phyloP scores from a whole-genome alignment of 37 sponge, comb jelly and placozoan species.

The Beroe forskalii region DNA sequence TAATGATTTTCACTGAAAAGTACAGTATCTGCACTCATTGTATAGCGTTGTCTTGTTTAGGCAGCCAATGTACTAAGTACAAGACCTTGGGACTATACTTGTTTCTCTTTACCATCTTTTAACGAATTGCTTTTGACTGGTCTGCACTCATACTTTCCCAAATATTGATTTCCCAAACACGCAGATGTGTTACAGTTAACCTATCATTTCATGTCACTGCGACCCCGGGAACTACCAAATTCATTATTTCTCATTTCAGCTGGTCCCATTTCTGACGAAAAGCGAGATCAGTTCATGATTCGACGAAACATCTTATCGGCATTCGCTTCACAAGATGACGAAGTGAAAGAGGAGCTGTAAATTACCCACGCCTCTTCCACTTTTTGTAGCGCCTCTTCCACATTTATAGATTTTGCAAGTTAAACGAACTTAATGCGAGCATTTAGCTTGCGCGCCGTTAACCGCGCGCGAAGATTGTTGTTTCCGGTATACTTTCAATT shows the following conservation, averaged over 20 bases:
- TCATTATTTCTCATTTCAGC: conserved; percentile 68
- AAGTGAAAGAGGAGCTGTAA: background rate
- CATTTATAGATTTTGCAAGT: background rate
- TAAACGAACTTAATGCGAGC: background rate
- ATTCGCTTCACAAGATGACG: conserved; percentile 73
- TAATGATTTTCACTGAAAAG: too few species aligned
- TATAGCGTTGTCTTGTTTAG: too few species aligned
- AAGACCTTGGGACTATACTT: too few species aligned
- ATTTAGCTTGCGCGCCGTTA: conserved; percentile 15
- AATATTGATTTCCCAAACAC: background rate
- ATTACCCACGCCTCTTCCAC: conserved; percentile 44
- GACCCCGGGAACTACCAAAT: too few species aligned
- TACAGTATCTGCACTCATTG: too few species aligned
- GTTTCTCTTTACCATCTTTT: too few species aligned
- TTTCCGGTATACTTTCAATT: too few species aligned
- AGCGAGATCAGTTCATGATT: conserved; percentile 84
- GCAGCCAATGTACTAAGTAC: too few species aligned
- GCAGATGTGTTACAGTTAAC: too few species aligned
- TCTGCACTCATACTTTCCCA: background rate
- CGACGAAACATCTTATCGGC: conserved; percentile 81
- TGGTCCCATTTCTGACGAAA: conserved; percentile 81
- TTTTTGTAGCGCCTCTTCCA: conserved; percentile 28
- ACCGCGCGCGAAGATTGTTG: background rate
- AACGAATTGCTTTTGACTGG: too few species aligned
- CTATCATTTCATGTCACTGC: too few species aligned